Percentiles rank a stretch among this genome's conserved stretches.
Conservation (phyloP, 1,140 invertebrate species). For the Dreissena polymorpha region DNA sequence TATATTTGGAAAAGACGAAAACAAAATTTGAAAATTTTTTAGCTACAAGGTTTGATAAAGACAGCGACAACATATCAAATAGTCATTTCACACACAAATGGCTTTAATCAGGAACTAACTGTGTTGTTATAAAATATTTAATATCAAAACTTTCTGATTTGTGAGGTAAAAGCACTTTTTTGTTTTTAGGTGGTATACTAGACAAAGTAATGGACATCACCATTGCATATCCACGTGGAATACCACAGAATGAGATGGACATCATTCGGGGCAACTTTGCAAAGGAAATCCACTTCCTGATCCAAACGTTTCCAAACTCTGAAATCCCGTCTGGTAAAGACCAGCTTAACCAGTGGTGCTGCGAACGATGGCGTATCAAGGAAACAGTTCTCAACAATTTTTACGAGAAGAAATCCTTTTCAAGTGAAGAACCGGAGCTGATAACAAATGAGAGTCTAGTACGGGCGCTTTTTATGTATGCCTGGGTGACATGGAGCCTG, state of each 20-base stretch:
- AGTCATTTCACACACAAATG: too few relatives aligned
- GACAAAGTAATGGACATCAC: constrained; percentile 74
- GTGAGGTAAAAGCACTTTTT: too few relatives aligned
- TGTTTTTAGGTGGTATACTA: constrained; percentile 65
- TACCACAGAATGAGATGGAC: constrained; percentile 71
- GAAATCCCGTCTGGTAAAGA: constrained; percentile 57
- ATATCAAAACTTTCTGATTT: too few relatives aligned
- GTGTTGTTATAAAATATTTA: too few relatives aligned
- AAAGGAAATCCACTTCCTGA: constrained; percentile 73
- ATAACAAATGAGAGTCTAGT: constrained; percentile 45
- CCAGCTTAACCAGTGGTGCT: constrained; percentile 67
- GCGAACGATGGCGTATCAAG: constrained; percentile 69
- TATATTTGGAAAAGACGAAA: too few relatives aligned
- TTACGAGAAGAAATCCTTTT: constrained; percentile 61
- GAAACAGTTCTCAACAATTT: constrained; percentile 68
- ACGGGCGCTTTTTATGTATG: constrained; percentile 41
- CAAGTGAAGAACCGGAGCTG: background rate
- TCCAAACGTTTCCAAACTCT: constrained; percentile 56
- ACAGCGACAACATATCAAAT: too few relatives aligned
- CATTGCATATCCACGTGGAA: constrained; percentile 70
- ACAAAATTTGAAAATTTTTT: too few relatives aligned
- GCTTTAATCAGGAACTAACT: too few relatives aligned
- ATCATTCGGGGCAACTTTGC: constrained; percentile 71
- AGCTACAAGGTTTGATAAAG: too few relatives aligned
- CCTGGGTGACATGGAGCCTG: constrained; percentile 32